Base-by-base conservation (phyloP, 2,113 vertebrate genomes). In the Capricornis sumatraensis region DNA sequence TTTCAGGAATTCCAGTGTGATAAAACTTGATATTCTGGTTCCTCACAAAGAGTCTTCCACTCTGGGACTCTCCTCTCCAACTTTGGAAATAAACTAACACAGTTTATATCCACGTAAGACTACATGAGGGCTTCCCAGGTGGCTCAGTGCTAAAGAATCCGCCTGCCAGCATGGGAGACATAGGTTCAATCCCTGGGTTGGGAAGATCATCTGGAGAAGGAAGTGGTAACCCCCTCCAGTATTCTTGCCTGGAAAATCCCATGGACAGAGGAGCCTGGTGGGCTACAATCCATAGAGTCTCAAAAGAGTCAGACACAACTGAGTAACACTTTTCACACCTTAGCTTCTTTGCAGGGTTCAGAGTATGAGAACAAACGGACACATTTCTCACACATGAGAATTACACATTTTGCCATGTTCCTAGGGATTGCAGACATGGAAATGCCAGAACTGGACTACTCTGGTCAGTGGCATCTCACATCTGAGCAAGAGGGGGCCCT, bases 21-120 rank as follows among this genome's bases (percentile, higher is more conserved):
- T 64, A 91, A 91, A 99, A 98, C 97, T 98, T 98, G 98, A 98
- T 98, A 97, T 87, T 98, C 98, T 95, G 96, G 95, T 98, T 99
- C 94, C 89, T n/a, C 17, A 87, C 81, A 86, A 55, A 58, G 52
- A 78, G 76, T 57, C 76, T n/a, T 94, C 58, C 82, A 25, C 47
- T 67, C 36, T 90, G 30, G 89, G 30, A 47, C 91, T 60, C 81
- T 71, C 55, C 93, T 97, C 97, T 96, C 28, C 97, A 92, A 97
- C 96, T 98, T 96, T 99, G 97, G 97, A 98, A 98, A 98, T 85
- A 93, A 88, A 78, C 67, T 43, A 21, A 30, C 58, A 92, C 30
- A 58, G 15, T 88, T 81, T 94, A 50, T 86, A 97, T 95, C 43
- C 91, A 96, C 95, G 79, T 95, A 91, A 96, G 85, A 96, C 95